These are phyloP conservation scores for Gadus chalcogrammus DNA, from an alignment of 2,113 vertebrate species.

Conservation along the genomic window DNA sequence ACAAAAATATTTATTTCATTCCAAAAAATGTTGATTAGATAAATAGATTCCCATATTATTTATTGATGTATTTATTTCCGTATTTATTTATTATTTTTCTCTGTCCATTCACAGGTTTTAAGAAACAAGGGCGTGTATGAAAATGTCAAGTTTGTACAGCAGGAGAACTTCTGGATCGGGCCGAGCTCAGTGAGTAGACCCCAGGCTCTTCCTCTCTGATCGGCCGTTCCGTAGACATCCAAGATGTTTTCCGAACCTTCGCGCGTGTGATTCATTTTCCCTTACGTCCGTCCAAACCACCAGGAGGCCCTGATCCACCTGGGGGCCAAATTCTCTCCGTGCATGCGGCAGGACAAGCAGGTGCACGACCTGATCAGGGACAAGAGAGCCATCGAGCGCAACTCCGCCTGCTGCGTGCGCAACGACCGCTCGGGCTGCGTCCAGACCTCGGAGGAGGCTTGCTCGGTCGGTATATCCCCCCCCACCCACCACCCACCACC, in stretches of 20 bases:
- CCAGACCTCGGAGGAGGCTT: constrained; percentile 92
- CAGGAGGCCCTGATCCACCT: constrained; percentile 96
- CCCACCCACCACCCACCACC: not conserved
- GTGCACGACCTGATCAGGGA: constrained; percentile 86
- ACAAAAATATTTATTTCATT: not conserved
- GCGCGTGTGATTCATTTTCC: no score
- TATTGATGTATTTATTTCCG: not conserved
- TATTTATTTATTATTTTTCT: not conserved
- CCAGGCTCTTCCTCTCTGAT: not conserved
- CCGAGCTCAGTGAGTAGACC: constrained; percentile 87
- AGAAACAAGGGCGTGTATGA: constrained; percentile 97
- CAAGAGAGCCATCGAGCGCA: constrained; percentile 84
- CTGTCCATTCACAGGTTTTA: constrained; percentile 78
- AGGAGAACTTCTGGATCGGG: constrained; percentile 99
- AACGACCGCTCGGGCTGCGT: constrained; percentile 94
- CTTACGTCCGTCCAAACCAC: not conserved
- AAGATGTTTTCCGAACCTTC: not conserved
- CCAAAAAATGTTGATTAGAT: not conserved
- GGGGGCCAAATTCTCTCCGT: constrained; percentile 96
- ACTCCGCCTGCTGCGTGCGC: constrained; percentile 93
- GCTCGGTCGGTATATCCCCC: constrained; percentile 80
- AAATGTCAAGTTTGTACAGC: constrained; percentile 97
- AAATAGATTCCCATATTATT: not conserved
- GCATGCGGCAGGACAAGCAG: constrained; percentile 95
- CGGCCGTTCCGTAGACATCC: not conserved